Percentiles rank a stretch among this genome's conserved stretches.
These are phyloP conservation scores for Netelia fuscicornis DNA, from an alignment of 2,888 invertebrate genomes.

Conservation along the genomic window DNA sequence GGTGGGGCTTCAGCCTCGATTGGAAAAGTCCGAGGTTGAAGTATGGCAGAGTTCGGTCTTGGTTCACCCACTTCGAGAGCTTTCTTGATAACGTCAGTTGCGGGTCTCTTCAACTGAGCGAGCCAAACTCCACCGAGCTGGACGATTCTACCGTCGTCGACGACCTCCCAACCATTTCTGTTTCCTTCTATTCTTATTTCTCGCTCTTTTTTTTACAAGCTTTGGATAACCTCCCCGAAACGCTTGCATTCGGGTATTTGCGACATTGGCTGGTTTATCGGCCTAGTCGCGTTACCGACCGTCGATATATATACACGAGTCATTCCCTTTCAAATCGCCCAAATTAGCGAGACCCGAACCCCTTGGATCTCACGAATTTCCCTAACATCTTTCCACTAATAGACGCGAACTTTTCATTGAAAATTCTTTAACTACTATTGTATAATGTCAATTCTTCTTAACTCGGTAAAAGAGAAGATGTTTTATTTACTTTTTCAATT, in stretches of 20 bases:
- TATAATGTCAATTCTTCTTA: too few relatives aligned
- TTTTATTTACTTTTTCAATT: too few relatives aligned
- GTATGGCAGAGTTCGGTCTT: conserved; percentile 10
- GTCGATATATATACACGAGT: background rate
- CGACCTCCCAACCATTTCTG: conserved; percentile 28
- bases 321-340: background rate
- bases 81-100: conserved; percentile 67
- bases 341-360: too few relatives aligned
- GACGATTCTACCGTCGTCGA: conserved; percentile 36
- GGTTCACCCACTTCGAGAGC: conserved; percentile 47
- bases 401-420: too few relatives aligned
- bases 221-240: conserved; percentile 17
- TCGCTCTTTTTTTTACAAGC: conserved; percentile 2
- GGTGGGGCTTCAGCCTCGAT: conserved; percentile 49
- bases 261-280: conserved; percentile 16
- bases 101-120: conserved; percentile 43
- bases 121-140: conserved; percentile 51
- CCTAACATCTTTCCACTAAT: too few relatives aligned
- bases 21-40: conserved; percentile 63
- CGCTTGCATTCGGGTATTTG: conserved; percentile 43
- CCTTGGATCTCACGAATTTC: too few relatives aligned
- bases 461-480: too few relatives aligned
- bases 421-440: too few relatives aligned
- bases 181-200: conserved; percentile 2
- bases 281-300: background rate